phyloP scores from a whole-genome alignment of 2,888 invertebrate genomes.

The Brachypalpus laphriformis region DNA sequence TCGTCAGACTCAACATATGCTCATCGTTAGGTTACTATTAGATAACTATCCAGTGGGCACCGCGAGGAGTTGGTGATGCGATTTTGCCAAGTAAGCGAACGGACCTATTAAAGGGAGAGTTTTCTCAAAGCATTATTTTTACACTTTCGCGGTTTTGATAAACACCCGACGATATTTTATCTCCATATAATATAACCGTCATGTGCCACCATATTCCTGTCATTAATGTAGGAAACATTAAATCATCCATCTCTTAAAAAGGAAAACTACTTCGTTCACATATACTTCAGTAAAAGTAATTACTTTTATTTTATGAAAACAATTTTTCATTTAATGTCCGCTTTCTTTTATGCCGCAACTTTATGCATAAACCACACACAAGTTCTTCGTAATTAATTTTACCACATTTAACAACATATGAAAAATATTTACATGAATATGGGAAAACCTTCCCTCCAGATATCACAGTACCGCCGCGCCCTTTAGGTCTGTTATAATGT shows the following conservation, averaged over 20 bases:
- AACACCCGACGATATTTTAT: no score
- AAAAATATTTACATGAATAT: neutral
- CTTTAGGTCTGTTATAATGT: neutral
- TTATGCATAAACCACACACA: neutral
- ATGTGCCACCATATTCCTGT: neutral
- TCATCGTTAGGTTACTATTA: no score
- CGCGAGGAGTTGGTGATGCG: no score
- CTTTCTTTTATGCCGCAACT: neutral
- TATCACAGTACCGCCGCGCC: neutral
- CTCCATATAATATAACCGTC: no score
- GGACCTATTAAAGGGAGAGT: no score
- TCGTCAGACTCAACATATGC: no score
- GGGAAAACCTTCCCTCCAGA: neutral
- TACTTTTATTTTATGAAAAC: conserved; percentile 3
- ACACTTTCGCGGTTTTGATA: no score
- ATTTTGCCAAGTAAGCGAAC: no score
- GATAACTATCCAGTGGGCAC: no score
- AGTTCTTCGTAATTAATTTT: conserved; percentile 18
- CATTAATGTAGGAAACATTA: neutral
- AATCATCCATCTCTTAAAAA: neutral
- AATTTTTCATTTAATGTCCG: neutral
- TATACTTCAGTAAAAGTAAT: neutral
- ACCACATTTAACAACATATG: conserved; percentile 10
- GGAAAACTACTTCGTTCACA: neutral
- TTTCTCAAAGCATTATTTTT: no score